Base-by-base conservation (phyloP, 2,113 vertebrate genomes). In the Tautogolabrus adspersus region DNA sequence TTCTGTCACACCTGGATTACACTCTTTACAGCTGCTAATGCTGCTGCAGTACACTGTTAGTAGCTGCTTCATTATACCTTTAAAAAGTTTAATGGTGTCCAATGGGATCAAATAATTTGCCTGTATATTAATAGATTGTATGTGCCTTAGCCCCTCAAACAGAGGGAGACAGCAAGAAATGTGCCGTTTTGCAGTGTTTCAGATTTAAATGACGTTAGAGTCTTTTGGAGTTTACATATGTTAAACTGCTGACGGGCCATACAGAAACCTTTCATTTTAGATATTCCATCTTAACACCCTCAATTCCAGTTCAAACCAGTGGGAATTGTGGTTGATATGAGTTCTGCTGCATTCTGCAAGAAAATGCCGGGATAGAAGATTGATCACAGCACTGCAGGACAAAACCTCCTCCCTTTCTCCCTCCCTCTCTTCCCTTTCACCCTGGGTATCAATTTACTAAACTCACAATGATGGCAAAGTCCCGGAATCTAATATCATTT, bases 401-500 rank as follows among this genome's bases (percentile, higher is more conserved):
- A 80, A 75, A 87, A 78, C 8, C 9, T 18, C 44, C 72, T 44
- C 8, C 40, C 52, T 47, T 26, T 38, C 47, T 47, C 40, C 13
- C 26, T 18, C 49, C 34, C 16, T 52, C 47, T n/a, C 44, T 56
- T 68, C 5, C 18, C 22, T 63, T 13, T 66, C 67, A 72, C 19
- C 61, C 37, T 72, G 13, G 56, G 62, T 82, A 61, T 87, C 72
- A 80, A 66, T 75, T 83, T 69, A 65, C 64, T 58, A 63, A 68
- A 62, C 46, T 55, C 64, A 60, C 21, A 58, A 49, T 16, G 22
- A 68, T 66, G 61, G 8, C 42, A 4, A 69, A 70, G 34, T 76
- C 57, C 51, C 30, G 12, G 6, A 38, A 76, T 72, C 42, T 51
- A 70, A 82, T 84, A 70, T 66, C 34, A 74, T 87, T 79, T 69